Conservation (phyloP, 2,797 vertebrate genomes). For the Glossophaga mutica region DNA sequence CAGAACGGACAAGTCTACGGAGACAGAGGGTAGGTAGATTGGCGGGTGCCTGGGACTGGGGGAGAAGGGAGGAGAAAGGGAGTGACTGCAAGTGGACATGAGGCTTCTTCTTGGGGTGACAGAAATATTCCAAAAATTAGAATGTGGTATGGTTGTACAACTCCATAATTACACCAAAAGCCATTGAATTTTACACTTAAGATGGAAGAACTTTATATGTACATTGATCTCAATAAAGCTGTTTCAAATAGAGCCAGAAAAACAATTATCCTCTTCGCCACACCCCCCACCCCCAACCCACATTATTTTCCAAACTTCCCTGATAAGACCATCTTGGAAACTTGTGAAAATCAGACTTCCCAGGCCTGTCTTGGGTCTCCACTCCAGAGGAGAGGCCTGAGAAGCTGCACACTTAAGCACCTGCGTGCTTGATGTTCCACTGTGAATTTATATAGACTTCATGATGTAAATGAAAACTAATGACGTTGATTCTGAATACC, state of each 20-base stretch:
- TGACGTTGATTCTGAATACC: not conserved
- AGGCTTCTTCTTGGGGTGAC: not conserved
- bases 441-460: not conserved
- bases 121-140: not conserved
- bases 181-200: not conserved
- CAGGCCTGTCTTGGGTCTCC: not conserved
- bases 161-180: not conserved
- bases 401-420: not conserved
- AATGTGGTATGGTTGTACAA: not conserved
- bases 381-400: not conserved
- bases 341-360: not conserved
- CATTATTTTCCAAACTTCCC: not conserved
- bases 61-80: not conserved
- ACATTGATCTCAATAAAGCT: not conserved
- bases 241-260: not conserved
- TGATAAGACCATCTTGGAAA: not conserved
- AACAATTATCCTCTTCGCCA: not conserved
- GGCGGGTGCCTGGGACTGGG: not conserved
- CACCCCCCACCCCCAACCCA: too few species aligned
- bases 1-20: not conserved
- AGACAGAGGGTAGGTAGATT: not conserved
- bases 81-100: not conserved
- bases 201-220: not conserved
- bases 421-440: not conserved
- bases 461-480: not conserved